Conservation (phyloP, 1,140 invertebrate species). For the Neodiprion fabricii region DNA sequence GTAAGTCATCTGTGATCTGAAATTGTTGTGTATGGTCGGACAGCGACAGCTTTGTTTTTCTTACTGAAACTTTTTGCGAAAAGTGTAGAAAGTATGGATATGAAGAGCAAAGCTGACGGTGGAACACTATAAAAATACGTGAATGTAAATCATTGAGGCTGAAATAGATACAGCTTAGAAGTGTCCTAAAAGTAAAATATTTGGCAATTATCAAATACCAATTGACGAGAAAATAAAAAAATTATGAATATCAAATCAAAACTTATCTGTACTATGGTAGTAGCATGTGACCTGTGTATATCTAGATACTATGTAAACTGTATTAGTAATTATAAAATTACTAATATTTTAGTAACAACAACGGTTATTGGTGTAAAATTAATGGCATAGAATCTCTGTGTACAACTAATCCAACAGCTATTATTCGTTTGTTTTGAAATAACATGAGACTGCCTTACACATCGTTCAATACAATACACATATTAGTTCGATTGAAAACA, state of each 20-base stretch:
- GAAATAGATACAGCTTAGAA: no score
- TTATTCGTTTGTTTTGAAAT: neutral
- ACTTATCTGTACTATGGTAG: slow-evolving; percentile 1
- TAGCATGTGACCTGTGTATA: slow-evolving; percentile 1
- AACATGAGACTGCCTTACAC: neutral
- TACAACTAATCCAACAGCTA: neutral
- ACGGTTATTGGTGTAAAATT: neutral
- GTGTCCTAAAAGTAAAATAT: neutral
- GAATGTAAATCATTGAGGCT: no score
- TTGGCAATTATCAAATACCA: neutral
- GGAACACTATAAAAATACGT: no score
- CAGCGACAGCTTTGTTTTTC: no score
- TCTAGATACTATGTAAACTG: neutral
- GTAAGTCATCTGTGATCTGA: no score
- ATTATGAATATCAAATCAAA: neutral
- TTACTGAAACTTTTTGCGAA: no score
- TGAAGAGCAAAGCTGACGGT: no score
- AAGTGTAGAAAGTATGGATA: no score
- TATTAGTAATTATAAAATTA: neutral
- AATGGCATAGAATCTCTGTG: neutral
- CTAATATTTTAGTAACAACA: slow-evolving; percentile 1
- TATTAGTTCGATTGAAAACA: neutral
- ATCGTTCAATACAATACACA: neutral
- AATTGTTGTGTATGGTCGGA: no score
- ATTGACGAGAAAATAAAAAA: neutral